phyloP scores from a whole-genome alignment of 2,113 vertebrate species.

The Drymodes brunneopygia region DNA sequence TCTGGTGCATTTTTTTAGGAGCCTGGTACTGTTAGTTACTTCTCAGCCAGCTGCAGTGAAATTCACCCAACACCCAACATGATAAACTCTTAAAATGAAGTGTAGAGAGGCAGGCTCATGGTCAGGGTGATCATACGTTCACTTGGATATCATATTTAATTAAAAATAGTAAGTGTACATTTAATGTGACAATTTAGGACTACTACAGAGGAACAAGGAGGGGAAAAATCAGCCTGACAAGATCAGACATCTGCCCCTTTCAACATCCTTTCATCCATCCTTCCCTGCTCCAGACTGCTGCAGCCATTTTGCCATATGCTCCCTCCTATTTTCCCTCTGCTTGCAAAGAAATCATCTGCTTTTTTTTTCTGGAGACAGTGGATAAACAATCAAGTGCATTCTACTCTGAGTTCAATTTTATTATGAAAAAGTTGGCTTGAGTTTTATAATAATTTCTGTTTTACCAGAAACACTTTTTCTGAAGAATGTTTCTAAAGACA shows the following conservation, averaged over 20 bases:
- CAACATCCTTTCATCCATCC: not conserved
- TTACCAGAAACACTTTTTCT: not conserved
- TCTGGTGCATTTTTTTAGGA: not conserved
- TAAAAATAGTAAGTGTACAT: not conserved
- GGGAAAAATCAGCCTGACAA: not conserved
- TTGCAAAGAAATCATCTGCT: not conserved
- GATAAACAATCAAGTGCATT: not conserved
- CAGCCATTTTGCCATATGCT: not conserved
- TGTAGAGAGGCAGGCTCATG: not conserved
- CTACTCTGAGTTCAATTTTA: not conserved
- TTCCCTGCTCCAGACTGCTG: not conserved
- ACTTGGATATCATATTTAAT: not conserved
- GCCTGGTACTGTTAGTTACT: not conserved
- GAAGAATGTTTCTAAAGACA: not conserved
- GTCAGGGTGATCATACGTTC: not conserved
- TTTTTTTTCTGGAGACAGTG: not conserved
- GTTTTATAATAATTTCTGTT: not conserved
- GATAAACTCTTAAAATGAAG: not conserved
- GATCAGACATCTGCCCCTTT: not conserved
- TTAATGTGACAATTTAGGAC: not conserved
- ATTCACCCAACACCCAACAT: accelerated
- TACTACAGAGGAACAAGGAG: not conserved
- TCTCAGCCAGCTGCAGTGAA: not conserved
- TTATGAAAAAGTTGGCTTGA: not conserved
- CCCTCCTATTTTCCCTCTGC: not conserved